Evolutionary conservation across 2,888 invertebrate species (phyloP), one percentile per base, ranked within the genome.

Genomic region (Axea sp.): DNA sequence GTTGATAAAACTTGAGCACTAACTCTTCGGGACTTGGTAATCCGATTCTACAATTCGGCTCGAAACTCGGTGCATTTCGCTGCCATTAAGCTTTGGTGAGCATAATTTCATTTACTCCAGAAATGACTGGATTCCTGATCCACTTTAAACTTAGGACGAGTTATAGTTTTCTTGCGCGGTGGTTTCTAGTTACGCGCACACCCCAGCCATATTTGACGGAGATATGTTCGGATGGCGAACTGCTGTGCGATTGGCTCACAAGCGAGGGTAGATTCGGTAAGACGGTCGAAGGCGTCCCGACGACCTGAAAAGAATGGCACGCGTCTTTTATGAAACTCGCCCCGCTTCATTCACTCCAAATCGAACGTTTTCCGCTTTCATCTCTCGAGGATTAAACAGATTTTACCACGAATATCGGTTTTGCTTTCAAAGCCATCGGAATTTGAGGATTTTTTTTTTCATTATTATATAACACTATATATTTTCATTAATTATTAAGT

Each of bases 271-370:
- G 68, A 60, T 64, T 65, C 49, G 62, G 59, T 45, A 59, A 71
- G 59, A 67, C 64, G 72, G 43, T 64, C 41, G 64, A 75, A 75
- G 82, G 82, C 84, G 83, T 84, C 83, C 73, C 81, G 80, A 82
- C 82, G 82, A 82, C 80, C 83, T 78, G 77, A 76, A 80, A 80
- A 82, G 84, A 83, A 82, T 81, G 84, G 85, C 86, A 86, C 85
- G 86, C 85, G 86, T 86, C 85, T 47, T 51, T 64, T 60, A 55
- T 43, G 43, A 49, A 73, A 73, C 9, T 53, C 64, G 55, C 39
- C 39, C 45, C 31, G 31, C 14, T 57, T 31, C 35, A 35, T 24
- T 41, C 37, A 9, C 19, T 19, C 22, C 14, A 22, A 11, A 39
- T 33, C 12, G 14, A 53, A 39, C 41, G 22, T 11, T 31, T 45